A percentile compares a stretch with the other conserved stretches of the same genome.
phyloP scores from a whole-genome alignment of 2,888 invertebrate genomes.

The Luperina testacea region DNA sequence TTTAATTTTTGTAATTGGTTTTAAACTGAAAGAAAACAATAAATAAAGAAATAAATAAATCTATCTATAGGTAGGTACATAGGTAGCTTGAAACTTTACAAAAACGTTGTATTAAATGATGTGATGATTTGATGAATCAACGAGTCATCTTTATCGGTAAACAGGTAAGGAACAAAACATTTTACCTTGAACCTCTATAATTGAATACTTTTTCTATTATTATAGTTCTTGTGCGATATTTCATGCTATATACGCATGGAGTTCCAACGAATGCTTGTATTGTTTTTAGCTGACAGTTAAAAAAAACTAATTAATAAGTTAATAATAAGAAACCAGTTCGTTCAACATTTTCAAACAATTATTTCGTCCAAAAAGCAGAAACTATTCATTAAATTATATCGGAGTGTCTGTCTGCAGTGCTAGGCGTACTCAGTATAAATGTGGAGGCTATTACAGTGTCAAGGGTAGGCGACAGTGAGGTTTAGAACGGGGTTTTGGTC shows the following conservation, averaged over 20 bases:
- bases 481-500: constrained; percentile 70
- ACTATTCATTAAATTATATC: constrained; percentile 34
- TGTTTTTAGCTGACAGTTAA: background rate
- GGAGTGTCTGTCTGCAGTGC: constrained; percentile 38
- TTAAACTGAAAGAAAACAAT: background rate
- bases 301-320: background rate
- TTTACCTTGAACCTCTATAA: constrained; percentile 1
- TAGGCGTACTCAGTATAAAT: constrained; percentile 56
- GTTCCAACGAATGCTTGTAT: background rate
- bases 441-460: constrained; percentile 71
- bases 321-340: background rate
- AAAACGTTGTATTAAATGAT: constrained; percentile 3
- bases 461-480: constrained; percentile 72
- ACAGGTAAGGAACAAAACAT: background rate
- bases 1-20: background rate
- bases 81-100: background rate
- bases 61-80: background rate
- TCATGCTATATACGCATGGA: background rate
- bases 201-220: background rate
- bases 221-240: background rate
- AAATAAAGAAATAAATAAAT: background rate
- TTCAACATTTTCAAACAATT: background rate
- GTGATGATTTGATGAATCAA: background rate
- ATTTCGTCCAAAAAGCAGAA: constrained; percentile 1
- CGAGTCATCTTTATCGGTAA: constrained; percentile 27